Conservation (phyloP, 2,888 invertebrate species). For the Lithophane ornitopus region DNA sequence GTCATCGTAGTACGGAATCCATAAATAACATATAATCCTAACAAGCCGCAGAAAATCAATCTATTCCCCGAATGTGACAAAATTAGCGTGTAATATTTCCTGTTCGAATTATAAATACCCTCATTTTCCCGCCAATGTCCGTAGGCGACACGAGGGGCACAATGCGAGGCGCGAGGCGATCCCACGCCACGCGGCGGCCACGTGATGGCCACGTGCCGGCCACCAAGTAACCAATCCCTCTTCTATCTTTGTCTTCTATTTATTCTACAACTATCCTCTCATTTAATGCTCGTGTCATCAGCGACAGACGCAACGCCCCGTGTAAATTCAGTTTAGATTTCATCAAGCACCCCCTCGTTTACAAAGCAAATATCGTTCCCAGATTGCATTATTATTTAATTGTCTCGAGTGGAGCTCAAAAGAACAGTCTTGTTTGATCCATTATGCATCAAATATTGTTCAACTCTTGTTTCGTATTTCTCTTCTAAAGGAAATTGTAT, state of each 20-base stretch:
- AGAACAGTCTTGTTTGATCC: slow-evolving; percentile 74
- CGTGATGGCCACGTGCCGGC: slow-evolving; percentile 75
- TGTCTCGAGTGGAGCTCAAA: slow-evolving; percentile 81
- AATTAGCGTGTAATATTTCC: slow-evolving; percentile 91
- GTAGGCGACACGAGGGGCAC: slow-evolving; percentile 57
- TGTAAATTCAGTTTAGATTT: slow-evolving; percentile 87
- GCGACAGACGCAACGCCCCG: slow-evolving; percentile 75
- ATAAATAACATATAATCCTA: slow-evolving; percentile 78
- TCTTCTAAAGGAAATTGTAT: slow-evolving; percentile 39
- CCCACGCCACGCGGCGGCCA: slow-evolving; percentile 77
- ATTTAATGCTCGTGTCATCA: slow-evolving; percentile 85
- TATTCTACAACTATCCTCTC: slow-evolving; percentile 88
- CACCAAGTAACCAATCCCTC: slow-evolving; percentile 74
- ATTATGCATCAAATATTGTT: slow-evolving; percentile 72
- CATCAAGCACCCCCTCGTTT: slow-evolving; percentile 80
- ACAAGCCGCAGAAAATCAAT: slow-evolving; percentile 84
- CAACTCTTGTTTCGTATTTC: slow-evolving; percentile 53
- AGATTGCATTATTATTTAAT: slow-evolving; percentile 88
- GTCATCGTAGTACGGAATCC: slow-evolving; percentile 68
- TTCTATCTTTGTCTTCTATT: slow-evolving; percentile 75
- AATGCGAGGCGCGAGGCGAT: slow-evolving; percentile 62
- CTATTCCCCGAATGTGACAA: slow-evolving; percentile 84
- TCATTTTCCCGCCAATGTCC: slow-evolving; percentile 80
- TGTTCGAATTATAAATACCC: slow-evolving; percentile 87
- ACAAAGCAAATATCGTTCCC: slow-evolving; percentile 84